These are phyloP conservation scores for Triplophysa dalaica DNA, from an alignment of 2,113 vertebrate species.

Conservation along the genomic window DNA sequence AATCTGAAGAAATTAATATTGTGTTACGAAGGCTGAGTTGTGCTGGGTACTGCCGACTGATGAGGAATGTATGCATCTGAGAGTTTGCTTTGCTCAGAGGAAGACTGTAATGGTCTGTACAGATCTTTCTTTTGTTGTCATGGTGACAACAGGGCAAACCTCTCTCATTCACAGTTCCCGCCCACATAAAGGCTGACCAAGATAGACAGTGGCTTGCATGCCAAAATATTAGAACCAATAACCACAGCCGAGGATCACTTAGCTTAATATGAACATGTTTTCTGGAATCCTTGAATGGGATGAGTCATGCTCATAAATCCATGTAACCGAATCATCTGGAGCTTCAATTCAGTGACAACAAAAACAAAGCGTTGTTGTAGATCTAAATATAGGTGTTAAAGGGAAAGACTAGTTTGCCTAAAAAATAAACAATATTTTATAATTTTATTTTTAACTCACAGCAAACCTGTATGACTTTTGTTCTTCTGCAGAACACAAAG, in stretches of 20 bases:
- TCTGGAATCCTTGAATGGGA: constrained; percentile 35
- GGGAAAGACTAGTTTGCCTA: neutral
- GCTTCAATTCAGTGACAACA: constrained; percentile 18
- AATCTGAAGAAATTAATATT: too few species aligned
- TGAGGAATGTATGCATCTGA: neutral
- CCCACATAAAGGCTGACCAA: constrained; percentile 4
- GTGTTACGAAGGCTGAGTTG: too few species aligned
- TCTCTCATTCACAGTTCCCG: constrained; percentile 14
- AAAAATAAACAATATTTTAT: too few species aligned
- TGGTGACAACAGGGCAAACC: constrained; percentile 25
- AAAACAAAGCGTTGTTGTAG: neutral
- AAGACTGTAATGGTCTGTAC: neutral
- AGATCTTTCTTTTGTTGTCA: constrained; percentile 34
- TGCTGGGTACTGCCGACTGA: too few species aligned
- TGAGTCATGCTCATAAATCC: constrained; percentile 48
- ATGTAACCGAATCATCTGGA: constrained; percentile 3
- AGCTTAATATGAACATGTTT: constrained; percentile 35
- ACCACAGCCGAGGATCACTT: constrained; percentile 5
- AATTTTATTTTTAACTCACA: too few species aligned
- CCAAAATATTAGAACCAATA: neutral
- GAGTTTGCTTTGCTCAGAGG: neutral
- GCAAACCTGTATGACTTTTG: too few species aligned
- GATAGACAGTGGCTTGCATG: neutral
- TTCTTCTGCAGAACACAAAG: too few species aligned
- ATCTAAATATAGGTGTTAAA: neutral